Base-by-base conservation (phyloP, 1,140 invertebrate genomes). In the Papilio polytes region DNA sequence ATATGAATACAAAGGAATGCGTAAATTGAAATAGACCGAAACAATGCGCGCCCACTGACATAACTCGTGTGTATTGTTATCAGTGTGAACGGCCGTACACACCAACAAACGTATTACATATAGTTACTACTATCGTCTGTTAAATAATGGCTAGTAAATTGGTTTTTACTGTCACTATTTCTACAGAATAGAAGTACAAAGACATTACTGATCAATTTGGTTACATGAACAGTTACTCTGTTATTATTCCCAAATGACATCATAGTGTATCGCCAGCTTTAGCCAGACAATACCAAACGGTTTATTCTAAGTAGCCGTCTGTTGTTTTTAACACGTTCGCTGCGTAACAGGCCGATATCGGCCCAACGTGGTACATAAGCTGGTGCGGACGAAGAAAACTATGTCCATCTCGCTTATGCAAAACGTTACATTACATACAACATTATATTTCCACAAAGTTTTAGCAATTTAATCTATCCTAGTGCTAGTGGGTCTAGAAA, bases 11-110 rank as follows among this genome's bases (percentile, higher is more conserved):
- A 66, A 66, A 66, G 63, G 63, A 66, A 66, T 66, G 63, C 63
- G 63, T 66, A 66, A 66, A 66, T 66, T 66, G 22, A 66, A 66
- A 66, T 66, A 66, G 63, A 66, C 63, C 63, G 63, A 66, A 66
- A 66, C 63, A 66, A 66, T 66, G 63, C 3, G 26, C 63, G 63
- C 63, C 26, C 63, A 66, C 63, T 66, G 63, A 66, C 63, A 66
- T 66, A 31, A 31, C 63, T 2, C 26, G 10, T 12, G 63, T 66
- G 22, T 31, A 31, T 66, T 31, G 63, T 66, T 66, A 66, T 66
- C 63, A 66, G 26, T 66, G 63, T 66, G 63, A 66, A 66, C 63
- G 22, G 22, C 22, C 63, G 10, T 26, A 66, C 22, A 22, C 59
- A 66, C 26, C 31, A 13, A 66, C 63, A 66, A 31, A 66, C 8